A percentile compares a stretch with the other conserved stretches of the same genome.
Evolutionary conservation across 2,113 vertebrate genomes (phyloP).

Genomic region (Parus major): DNA sequence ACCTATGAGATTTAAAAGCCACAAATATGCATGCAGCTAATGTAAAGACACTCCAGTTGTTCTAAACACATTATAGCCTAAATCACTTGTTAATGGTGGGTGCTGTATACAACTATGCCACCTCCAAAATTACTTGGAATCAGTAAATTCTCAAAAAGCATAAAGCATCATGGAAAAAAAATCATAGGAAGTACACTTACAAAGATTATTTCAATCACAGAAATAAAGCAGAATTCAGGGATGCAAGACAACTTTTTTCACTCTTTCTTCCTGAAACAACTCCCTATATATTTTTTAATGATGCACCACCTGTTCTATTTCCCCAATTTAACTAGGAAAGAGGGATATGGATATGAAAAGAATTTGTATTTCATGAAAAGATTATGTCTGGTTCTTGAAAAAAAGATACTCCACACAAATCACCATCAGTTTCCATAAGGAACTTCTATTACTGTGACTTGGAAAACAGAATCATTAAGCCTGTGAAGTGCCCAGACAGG

Average conservation of each 20-base stretch:
- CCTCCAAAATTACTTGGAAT: neutral
- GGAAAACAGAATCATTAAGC: neutral
- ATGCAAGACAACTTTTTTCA: neutral
- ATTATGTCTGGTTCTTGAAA: neutral
- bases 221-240: neutral
- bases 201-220: neutral
- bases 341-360: neutral
- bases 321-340: neutral
- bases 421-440: neutral
- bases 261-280: neutral
- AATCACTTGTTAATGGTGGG: neutral
- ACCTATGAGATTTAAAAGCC: neutral
- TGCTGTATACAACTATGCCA: neutral
- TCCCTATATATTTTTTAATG: neutral
- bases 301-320: neutral
- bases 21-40: neutral
- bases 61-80: neutral
- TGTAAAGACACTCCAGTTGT: neutral
- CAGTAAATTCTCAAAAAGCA: neutral
- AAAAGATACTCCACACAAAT: neutral
- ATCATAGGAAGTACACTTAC: rapidly evolving
- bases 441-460: neutral
- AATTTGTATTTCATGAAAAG: neutral
- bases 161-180: neutral
- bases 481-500: neutral